Conservation (phyloP, 2,113 vertebrate genomes). For the Siphamia tubifer region DNA sequence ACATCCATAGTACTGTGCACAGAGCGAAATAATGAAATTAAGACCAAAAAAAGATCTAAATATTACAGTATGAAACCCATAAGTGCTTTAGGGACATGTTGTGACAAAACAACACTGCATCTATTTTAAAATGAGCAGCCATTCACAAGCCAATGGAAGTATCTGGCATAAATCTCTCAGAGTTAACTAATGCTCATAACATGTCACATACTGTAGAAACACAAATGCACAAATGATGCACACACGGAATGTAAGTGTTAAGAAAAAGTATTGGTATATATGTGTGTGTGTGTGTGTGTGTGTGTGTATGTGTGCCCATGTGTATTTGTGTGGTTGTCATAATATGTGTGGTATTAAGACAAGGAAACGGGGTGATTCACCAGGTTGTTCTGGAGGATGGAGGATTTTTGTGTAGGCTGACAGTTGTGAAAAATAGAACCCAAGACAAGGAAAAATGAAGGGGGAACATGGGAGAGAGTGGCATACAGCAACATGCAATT, state of each 20-base stretch:
- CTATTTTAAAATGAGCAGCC: constrained; percentile 16
- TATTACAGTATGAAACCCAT: constrained; percentile 8
- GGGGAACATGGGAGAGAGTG: neutral
- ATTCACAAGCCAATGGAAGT: constrained; percentile 39
- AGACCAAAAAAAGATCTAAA: constrained; percentile 13
- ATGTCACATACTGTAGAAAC: constrained; percentile 32
- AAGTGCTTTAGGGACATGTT: neutral
- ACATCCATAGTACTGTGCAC: neutral
- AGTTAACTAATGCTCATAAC: constrained; percentile 26
- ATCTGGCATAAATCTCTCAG: neutral
- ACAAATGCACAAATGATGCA: constrained; percentile 29
- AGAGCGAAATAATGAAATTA: neutral
- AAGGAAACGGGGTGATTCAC: constrained; percentile 61
- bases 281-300: neutral
- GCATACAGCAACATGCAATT: neutral
- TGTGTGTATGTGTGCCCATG: constrained; percentile 13
- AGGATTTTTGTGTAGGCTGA: constrained; percentile 49
- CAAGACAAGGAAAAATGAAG: neutral
- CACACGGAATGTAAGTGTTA: constrained; percentile 27
- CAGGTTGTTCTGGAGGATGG: constrained; percentile 41
- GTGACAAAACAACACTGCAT: constrained; percentile 19
- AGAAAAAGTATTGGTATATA: neutral
- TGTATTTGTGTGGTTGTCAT: constrained; percentile 41
- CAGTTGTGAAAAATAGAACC: constrained; percentile 17
- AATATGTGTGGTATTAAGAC: constrained; percentile 23